These are phyloP conservation scores for Blastobasis adustella DNA, from an alignment of 2,888 invertebrate species.

Conservation along the genomic window DNA sequence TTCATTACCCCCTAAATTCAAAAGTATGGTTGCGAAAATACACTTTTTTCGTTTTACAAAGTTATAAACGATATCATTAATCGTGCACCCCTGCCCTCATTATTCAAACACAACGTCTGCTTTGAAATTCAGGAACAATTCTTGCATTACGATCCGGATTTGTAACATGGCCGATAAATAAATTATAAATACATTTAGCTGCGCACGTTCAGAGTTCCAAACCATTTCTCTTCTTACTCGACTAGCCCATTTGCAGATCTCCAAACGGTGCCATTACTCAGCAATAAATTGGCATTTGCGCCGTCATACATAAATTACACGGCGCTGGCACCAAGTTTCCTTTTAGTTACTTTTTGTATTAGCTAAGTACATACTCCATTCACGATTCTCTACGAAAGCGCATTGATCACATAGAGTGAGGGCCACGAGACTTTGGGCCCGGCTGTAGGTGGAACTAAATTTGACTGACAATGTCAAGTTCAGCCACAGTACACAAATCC, in stretches of 20 bases:
- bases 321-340: slow-evolving; percentile 59
- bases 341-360: slow-evolving; percentile 55
- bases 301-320: slow-evolving; percentile 73
- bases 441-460: too few relatives aligned
- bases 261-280: slow-evolving; percentile 72
- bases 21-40: background rate
- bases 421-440: too few relatives aligned
- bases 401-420: too few relatives aligned
- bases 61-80: slow-evolving; percentile 3
- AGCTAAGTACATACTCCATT: background rate
- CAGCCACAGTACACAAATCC: too few relatives aligned
- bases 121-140: slow-evolving; percentile 34
- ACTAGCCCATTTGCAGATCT: slow-evolving; percentile 72
- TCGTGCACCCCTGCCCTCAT: slow-evolving; percentile 21
- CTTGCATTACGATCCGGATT: slow-evolving; percentile 57
- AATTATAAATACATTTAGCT: slow-evolving; percentile 72
- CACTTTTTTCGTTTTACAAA: too few relatives aligned
- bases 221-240: slow-evolving; percentile 71
- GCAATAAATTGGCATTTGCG: slow-evolving; percentile 74
- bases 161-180: slow-evolving; percentile 64
- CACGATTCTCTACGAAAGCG: too few relatives aligned
- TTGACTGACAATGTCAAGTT: too few relatives aligned
- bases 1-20: background rate
- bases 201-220: slow-evolving; percentile 45
- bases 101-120: slow-evolving; percentile 30